Conservation (phyloP, 2,888 invertebrate species). For the Candidula unifasciata region DNA sequence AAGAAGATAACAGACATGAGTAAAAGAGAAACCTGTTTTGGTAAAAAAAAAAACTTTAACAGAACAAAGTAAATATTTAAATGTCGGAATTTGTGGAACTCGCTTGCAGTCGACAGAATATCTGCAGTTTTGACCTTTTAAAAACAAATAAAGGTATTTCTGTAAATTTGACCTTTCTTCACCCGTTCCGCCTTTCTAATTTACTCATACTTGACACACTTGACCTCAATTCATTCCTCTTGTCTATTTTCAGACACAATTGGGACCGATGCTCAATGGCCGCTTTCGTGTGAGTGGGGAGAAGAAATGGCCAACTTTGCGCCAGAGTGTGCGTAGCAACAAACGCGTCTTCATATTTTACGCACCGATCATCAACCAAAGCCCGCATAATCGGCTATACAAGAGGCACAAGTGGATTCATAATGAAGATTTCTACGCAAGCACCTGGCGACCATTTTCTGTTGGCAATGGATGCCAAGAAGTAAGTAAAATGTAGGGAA, state of each 20-base stretch:
- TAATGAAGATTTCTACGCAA: slow-evolving; percentile 44
- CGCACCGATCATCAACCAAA: slow-evolving; percentile 46
- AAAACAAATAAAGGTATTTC: no score
- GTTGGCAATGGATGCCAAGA: slow-evolving; percentile 17
- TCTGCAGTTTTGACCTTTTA: no score
- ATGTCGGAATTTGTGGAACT: no score
- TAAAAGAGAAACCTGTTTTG: no score
- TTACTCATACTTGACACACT: no score
- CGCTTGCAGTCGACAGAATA: no score
- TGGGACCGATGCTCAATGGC: slow-evolving; percentile 49
- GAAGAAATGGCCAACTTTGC: slow-evolving; percentile 49
- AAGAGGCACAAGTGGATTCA: slow-evolving; percentile 50
- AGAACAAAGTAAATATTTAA: no score
- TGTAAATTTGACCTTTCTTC: no score
- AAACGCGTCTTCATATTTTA: slow-evolving; percentile 52
- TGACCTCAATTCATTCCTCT: no score
- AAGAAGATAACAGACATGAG: no score
- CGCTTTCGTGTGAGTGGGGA: slow-evolving; percentile 24
- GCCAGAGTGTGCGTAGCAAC: slow-evolving; percentile 43
- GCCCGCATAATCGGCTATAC: not conserved
- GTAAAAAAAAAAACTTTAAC: no score
- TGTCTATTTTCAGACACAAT: slow-evolving; percentile 31
- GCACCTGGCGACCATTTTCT: slow-evolving; percentile 52
- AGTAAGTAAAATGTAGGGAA: slow-evolving; percentile 1
- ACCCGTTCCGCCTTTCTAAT: no score